Base-by-base conservation (phyloP, 2,888 invertebrate species). In the Eupelmus urozonus region DNA sequence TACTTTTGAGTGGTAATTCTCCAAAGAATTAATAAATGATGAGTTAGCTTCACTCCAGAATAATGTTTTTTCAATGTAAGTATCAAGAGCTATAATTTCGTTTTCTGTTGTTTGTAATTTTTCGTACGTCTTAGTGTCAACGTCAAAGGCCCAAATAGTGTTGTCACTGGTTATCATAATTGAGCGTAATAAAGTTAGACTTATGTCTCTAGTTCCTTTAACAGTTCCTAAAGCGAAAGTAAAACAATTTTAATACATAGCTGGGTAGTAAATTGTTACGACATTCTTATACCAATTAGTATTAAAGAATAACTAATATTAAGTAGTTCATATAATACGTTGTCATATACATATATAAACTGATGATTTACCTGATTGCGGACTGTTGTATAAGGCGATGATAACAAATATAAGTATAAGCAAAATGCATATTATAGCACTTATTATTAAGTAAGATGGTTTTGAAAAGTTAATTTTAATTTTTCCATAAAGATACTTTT, bases 11-110 rank as follows among this genome's bases (percentile, higher is more conserved):
- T 23, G 40, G 0, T n/a, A n/a, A 1, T 27, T 4, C 2, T 1
- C 3, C 2, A 70, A 40, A 9, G 57, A 63, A 4, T 1, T n/a
- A 7, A 70, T 65, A 5, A 11, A 9, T 7, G 20, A 45, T 9
- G 49, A 13, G 18, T 49, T 57, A 4, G 16, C 20, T 1, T 76
- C 70, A 4, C 45, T 27, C 76, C 70, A 76, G 16, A 70, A 63
- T 2, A 76, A 18, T 4, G 57, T 70, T 23, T 65, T 34, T 0
- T 70, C 65, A 1, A 65, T 16, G 40, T 49, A 70, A 5, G 59
- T 55, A 7, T 76, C 76, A 3, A 76, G 20, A 2, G 63, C 49
- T 9, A 25, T 2, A 2, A 63, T 63, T 29, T 55, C 23, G n/a
- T 45, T 45, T 1, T 57, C 42, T 1, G 57, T 18, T 13, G 27